These are phyloP conservation scores for Chouioia cunea DNA, from an alignment of 2,888 invertebrate species.

Conservation along the genomic window DNA sequence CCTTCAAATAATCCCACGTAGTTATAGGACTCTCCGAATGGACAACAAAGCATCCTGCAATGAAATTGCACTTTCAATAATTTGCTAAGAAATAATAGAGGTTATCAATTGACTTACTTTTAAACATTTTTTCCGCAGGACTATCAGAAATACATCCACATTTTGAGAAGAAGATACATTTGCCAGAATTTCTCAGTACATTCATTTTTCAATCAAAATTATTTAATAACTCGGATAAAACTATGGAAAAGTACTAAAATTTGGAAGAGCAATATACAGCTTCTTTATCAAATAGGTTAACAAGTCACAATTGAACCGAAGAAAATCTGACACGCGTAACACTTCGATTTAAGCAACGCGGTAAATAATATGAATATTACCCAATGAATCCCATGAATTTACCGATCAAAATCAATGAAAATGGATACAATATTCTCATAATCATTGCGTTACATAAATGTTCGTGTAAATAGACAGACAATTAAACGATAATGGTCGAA, in stretches of 20 bases:
- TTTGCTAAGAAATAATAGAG: neutral
- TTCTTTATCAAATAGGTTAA: neutral
- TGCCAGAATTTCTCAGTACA: conserved; percentile 11
- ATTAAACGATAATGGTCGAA: conserved; percentile 5
- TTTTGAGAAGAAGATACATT: conserved; percentile 25
- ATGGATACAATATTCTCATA: neutral
- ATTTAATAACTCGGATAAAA: too few species aligned
- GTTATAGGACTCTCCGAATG: neutral
- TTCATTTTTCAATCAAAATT: too few species aligned
- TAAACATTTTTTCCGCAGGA: conserved; percentile 19
- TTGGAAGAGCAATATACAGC: neutral
- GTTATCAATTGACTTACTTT: conserved; percentile 19
- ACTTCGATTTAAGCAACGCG: too few species aligned
- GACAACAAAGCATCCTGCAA: conserved; percentile 17
- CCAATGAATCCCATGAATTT: too few species aligned
- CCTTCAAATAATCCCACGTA: conserved; percentile 45
- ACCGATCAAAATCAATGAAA: too few species aligned
- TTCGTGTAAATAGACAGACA: conserved; percentile 10
- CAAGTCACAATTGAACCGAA: too few species aligned
- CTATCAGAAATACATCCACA: conserved; percentile 34
- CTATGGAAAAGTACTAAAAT: too few species aligned
- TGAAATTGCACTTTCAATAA: conserved; percentile 1
- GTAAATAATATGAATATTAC: too few species aligned
- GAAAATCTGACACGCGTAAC: too few species aligned
- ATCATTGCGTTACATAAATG: neutral